phyloP scores from a whole-genome alignment of 2,113 vertebrate species.

The Lycaon pictus region DNA sequence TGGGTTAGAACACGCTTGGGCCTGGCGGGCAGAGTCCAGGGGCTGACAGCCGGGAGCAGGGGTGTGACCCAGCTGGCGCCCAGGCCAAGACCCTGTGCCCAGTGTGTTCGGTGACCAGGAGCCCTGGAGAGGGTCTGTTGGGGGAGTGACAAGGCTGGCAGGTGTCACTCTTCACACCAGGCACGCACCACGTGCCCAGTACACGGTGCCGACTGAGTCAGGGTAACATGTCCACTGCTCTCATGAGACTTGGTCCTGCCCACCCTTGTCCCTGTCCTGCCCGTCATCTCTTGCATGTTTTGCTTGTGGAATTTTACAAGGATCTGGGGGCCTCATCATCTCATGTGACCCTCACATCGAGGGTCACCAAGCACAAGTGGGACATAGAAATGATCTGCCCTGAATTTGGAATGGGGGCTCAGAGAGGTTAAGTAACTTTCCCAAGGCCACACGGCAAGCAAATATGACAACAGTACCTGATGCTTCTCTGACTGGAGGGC shows the following conservation, averaged over 20 bases:
- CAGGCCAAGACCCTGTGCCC: neutral
- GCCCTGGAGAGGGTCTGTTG: neutral
- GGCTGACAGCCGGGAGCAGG: neutral
- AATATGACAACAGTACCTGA: neutral
- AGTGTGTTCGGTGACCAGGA: neutral
- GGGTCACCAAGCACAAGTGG: neutral
- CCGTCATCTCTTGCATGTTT: rapidly evolving
- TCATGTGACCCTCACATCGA: neutral
- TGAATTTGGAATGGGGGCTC: neutral
- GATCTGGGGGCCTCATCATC: rapidly evolving
- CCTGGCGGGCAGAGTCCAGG: neutral
- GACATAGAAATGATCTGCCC: neutral
- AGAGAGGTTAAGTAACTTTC: neutral
- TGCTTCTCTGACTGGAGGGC: neutral
- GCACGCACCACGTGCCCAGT: rapidly evolving
- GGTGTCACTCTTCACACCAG: neutral
- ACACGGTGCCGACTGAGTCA: neutral
- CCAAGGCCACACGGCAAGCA: neutral
- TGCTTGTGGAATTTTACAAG: neutral
- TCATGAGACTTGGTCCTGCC: neutral
- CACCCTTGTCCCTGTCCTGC: neutral
- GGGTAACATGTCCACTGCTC: neutral
- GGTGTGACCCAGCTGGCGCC: neutral
- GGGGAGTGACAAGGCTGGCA: neutral
- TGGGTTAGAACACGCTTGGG: rapidly evolving